These are phyloP conservation scores for Yponomeuta evonymella DNA, from an alignment of 2,888 invertebrate genomes.

Conservation along the genomic window DNA sequence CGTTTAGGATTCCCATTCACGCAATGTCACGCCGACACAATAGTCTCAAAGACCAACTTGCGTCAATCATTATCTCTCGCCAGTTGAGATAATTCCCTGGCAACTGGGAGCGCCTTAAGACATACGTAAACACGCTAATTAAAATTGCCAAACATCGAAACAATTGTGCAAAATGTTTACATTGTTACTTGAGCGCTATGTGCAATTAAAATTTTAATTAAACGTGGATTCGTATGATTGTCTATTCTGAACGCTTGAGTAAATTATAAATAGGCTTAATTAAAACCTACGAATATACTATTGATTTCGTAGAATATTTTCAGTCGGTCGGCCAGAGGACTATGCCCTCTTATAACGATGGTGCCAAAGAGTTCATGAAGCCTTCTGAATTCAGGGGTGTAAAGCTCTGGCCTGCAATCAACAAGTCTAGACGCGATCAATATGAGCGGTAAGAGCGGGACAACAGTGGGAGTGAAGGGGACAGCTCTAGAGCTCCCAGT, in stretches of 20 bases:
- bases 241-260: not conserved
- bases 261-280: slow-evolving; percentile 1
- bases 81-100: slow-evolving; percentile 31
- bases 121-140: not conserved
- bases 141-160: not conserved
- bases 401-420: slow-evolving; percentile 55
- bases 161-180: too few relatives aligned
- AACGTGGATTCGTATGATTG: not conserved
- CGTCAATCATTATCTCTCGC: slow-evolving; percentile 39
- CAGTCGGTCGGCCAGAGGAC: slow-evolving; percentile 18
- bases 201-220: not conserved
- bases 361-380: slow-evolving; percentile 17
- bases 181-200: too few relatives aligned
- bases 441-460: slow-evolving; percentile 43
- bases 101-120: not conserved
- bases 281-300: too few relatives aligned
- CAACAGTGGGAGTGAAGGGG: slow-evolving; percentile 5
- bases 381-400: slow-evolving; percentile 37
- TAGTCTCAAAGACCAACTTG: slow-evolving; percentile 26
- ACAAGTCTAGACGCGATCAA: slow-evolving; percentile 75
- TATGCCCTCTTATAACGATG: not conserved
- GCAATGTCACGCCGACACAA: slow-evolving; percentile 2
- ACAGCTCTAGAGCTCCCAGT: not conserved
- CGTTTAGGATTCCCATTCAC: not conserved
- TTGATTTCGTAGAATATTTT: not conserved